Evolutionary conservation across 2,888 invertebrate species (phyloP).

Genomic region (Scaptomyza cyrtandrae): DNA sequence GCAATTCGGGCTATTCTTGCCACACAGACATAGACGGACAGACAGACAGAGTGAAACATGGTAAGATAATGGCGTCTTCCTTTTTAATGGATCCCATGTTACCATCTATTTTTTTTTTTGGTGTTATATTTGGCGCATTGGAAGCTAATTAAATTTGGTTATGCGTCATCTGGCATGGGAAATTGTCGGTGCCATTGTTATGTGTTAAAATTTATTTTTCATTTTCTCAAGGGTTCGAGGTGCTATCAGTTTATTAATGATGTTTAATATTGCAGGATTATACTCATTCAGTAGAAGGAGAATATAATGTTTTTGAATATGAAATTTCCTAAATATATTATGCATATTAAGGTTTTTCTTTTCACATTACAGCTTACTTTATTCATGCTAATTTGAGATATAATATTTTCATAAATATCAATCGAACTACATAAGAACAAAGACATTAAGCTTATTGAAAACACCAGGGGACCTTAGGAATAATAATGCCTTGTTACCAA

Average conservation of each 20-base stretch:
- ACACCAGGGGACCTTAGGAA: neutral
- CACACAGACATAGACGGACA: slow-evolving; percentile 3
- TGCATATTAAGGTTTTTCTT: too few relatives aligned
- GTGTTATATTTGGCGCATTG: slow-evolving; percentile 50
- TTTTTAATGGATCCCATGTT: slow-evolving; percentile 35
- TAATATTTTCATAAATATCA: too few relatives aligned
- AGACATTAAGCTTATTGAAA: too few relatives aligned
- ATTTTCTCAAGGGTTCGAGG: slow-evolving; percentile 6
- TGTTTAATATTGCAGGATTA: neutral
- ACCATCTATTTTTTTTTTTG: slow-evolving; percentile 17
- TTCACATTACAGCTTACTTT: too few relatives aligned
- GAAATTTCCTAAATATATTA: too few relatives aligned
- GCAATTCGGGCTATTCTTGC: slow-evolving; percentile 10
- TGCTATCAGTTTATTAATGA: slow-evolving; percentile 17
- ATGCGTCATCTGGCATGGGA: slow-evolving; percentile 72
- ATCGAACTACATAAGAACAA: too few relatives aligned
- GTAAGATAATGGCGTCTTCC: slow-evolving; percentile 25
- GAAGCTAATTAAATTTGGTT: slow-evolving; percentile 38
- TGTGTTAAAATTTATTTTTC: slow-evolving; percentile 20
- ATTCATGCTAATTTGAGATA: too few relatives aligned
- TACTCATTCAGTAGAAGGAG: neutral
- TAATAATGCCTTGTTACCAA: neutral
- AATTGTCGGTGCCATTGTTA: slow-evolving; percentile 36
- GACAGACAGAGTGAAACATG: slow-evolving; percentile 7
- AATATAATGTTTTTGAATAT: neutral